These are phyloP conservation scores for Hemicordylus capensis DNA, from an alignment of 2,113 vertebrate species.

Conservation along the genomic window DNA sequence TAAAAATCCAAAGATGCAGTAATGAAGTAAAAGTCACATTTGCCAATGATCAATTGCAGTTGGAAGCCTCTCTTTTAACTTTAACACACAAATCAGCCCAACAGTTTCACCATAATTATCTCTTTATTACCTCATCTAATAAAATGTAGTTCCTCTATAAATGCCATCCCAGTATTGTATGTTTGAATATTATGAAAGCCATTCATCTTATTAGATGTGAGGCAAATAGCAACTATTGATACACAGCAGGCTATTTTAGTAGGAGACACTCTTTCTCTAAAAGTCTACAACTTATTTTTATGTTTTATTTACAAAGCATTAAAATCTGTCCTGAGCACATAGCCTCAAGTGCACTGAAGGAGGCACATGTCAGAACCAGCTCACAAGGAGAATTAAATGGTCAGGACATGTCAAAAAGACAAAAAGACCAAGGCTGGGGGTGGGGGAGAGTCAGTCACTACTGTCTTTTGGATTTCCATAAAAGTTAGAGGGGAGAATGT, in stretches of 20 bases:
- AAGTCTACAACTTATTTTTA: background rate
- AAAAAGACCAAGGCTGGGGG: background rate
- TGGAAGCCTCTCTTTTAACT: background rate
- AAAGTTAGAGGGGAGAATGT: too few species aligned
- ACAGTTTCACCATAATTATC: background rate
- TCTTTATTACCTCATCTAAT: background rate
- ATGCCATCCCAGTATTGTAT: background rate
- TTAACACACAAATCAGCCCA: background rate
- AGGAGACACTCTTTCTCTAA: rapidly evolving
- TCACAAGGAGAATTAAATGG: background rate
- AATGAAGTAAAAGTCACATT: background rate
- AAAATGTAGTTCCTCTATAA: background rate
- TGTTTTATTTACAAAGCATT: background rate
- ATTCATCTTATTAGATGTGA: background rate
- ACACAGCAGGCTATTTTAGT: background rate
- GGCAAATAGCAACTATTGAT: background rate
- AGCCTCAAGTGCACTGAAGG: background rate
- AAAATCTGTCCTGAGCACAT: background rate
- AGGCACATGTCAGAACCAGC: background rate
- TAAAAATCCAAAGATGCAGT: background rate
- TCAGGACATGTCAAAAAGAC: background rate
- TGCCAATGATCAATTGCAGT: background rate
- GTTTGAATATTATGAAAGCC: background rate
- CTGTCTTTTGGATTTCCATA: background rate
- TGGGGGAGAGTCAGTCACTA: too few species aligned